Evolutionary conservation across 2,113 vertebrate species (phyloP).

Genomic region (Atractosteus spatula): DNA sequence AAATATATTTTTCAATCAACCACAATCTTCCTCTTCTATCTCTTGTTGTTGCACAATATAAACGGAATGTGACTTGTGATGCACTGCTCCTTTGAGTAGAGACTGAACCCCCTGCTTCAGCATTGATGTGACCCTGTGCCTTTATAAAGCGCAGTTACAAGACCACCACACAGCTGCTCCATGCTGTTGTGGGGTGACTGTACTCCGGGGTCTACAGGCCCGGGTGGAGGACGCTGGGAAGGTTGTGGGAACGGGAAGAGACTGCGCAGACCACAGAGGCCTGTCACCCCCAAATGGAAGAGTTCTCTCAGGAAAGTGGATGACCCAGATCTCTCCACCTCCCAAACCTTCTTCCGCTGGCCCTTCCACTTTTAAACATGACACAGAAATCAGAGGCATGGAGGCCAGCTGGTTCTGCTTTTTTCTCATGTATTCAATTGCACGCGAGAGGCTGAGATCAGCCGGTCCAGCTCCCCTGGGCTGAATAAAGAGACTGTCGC

Average conservation of each 20-base stretch:
- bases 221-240: constrained; percentile 17
- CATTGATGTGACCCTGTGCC: not conserved
- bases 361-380: not conserved
- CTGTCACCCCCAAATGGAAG: constrained; percentile 25
- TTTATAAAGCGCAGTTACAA: not conserved
- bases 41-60: too few relatives aligned
- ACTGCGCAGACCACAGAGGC: constrained; percentile 7
- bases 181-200: not conserved
- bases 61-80: not conserved
- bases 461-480: too few relatives aligned
- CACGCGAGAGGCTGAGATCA: too few relatives aligned
- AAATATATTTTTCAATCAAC: too few relatives aligned
- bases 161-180: not conserved
- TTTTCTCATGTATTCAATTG: too few relatives aligned
- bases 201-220: constrained; percentile 29
- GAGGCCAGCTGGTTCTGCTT: too few relatives aligned
- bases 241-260: constrained; percentile 49
- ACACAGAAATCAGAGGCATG: too few relatives aligned
- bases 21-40: too few relatives aligned
- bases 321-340: constrained; percentile 24
- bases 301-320: constrained; percentile 47
- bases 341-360: not conserved
- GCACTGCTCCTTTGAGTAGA: not conserved
- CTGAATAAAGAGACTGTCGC: too few relatives aligned
- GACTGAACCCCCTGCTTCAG: not conserved